phyloP scores from a whole-genome alignment of 2,797 vertebrate genomes.

The Crypturellus tataupa region DNA sequence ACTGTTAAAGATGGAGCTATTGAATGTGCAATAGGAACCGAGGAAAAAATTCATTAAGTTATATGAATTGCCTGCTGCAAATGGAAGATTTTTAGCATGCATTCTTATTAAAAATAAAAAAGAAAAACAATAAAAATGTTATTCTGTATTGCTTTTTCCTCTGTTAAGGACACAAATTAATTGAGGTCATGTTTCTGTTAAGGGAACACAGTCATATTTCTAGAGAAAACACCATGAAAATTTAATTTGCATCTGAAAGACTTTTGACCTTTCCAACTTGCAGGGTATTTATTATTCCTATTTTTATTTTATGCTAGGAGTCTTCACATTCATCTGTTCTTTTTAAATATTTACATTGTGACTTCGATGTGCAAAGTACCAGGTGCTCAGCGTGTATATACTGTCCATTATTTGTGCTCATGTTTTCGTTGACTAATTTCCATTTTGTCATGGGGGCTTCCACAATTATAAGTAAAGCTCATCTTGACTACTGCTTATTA shows the following conservation, averaged over 20 bases:
- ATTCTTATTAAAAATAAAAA: conserved; percentile 17
- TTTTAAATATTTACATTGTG: conserved; percentile 70
- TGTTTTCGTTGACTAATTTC: background rate
- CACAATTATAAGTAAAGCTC: background rate
- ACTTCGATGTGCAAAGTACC: conserved; percentile 4
- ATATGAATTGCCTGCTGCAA: background rate
- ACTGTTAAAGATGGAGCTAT: background rate
- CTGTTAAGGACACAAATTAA: conserved; percentile 64
- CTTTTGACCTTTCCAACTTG: conserved; percentile 71
- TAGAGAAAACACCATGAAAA: conserved; percentile 65
- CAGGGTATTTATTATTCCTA: conserved; percentile 60
- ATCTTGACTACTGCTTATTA: background rate
- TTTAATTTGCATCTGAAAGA: conserved; percentile 69
- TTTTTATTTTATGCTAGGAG: conserved; percentile 53
- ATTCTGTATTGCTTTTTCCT: background rate
- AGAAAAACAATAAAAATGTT: background rate
- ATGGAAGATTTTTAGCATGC: background rate
- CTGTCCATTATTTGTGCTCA: conserved; percentile 20
- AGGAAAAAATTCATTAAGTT: conserved; percentile 2
- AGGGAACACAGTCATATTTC: conserved; percentile 41
- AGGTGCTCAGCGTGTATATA: background rate
- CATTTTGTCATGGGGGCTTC: background rate
- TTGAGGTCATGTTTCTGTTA: conserved; percentile 54
- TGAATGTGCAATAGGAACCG: background rate
- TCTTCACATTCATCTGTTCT: conserved; percentile 60